These are phyloP conservation scores for Bradypodion ventrale DNA, from an alignment of 2,797 vertebrate genomes.

Conservation along the genomic window DNA sequence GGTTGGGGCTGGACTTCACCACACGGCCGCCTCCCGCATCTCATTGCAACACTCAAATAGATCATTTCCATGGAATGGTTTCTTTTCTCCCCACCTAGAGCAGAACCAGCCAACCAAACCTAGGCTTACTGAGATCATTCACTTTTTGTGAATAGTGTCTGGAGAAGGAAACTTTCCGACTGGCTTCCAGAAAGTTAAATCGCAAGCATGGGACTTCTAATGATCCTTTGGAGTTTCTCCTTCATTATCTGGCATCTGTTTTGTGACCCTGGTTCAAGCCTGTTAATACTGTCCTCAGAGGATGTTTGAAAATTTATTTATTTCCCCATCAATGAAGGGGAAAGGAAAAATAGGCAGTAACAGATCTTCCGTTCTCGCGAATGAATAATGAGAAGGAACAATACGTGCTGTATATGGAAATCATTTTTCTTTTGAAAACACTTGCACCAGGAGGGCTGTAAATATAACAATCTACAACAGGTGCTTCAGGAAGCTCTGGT, in stretches of 20 bases:
- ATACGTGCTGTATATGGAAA: slow-evolving; percentile 24
- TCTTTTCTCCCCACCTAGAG: neutral
- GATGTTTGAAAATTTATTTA: slow-evolving; percentile 5
- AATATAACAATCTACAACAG: slow-evolving; percentile 11
- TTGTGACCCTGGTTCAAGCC: neutral
- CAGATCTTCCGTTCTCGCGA: neutral
- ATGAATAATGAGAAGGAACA: slow-evolving; percentile 25
- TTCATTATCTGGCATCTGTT: neutral
- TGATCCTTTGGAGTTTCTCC: neutral
- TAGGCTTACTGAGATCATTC: neutral
- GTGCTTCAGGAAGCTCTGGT: slow-evolving; percentile 3
- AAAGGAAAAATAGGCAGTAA: neutral
- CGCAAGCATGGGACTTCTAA: neutral
- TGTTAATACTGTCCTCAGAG: neutral
- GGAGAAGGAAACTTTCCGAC: neutral
- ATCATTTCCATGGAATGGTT: neutral
- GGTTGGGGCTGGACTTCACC: too few relatives aligned
- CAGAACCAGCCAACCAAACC: neutral
- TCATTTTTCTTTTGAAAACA: slow-evolving; percentile 30
- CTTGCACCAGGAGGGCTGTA: slow-evolving; percentile 9
- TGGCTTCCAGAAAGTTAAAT: neutral
- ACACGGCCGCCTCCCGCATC: too few relatives aligned
- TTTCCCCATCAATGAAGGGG: neutral
- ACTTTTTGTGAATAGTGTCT: neutral
- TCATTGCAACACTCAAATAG: too few relatives aligned